Conservation (phyloP, 2,888 invertebrate species). For the Ceraclea dissimilis region DNA sequence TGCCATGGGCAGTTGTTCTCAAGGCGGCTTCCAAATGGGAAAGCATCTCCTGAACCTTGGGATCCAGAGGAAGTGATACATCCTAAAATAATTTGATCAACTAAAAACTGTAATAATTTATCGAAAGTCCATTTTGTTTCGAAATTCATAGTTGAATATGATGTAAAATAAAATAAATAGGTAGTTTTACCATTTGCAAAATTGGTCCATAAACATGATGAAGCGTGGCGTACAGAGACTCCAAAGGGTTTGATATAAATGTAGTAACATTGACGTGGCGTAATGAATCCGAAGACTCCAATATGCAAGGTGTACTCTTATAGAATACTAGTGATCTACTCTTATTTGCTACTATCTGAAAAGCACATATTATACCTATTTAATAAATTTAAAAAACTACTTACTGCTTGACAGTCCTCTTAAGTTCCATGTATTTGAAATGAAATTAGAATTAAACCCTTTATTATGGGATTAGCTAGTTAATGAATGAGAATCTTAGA, state of each 20-base stretch:
- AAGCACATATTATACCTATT: background rate
- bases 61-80: constrained; percentile 37
- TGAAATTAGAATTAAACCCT: too few species aligned
- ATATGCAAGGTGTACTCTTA: constrained; percentile 34
- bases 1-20: constrained; percentile 39
- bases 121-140: background rate
- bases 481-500: too few species aligned
- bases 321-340: constrained; percentile 42
- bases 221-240: constrained; percentile 41
- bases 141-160: background rate
- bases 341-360: constrained; percentile 30
- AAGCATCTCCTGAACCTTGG: constrained; percentile 41
- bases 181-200: constrained; percentile 37
- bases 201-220: constrained; percentile 43
- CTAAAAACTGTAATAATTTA: background rate
- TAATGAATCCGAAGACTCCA: constrained; percentile 32
- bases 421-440: too few species aligned
- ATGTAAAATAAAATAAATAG: too few species aligned
- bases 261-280: constrained; percentile 39
- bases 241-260: constrained; percentile 35
- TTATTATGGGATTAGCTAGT: too few species aligned
- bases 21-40: constrained; percentile 40
- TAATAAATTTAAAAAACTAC: background rate
- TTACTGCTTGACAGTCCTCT: too few species aligned
- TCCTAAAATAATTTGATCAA: constrained; percentile 32